Base-by-base conservation (phyloP, 1,140 invertebrate species). In the Ericerus pela region DNA sequence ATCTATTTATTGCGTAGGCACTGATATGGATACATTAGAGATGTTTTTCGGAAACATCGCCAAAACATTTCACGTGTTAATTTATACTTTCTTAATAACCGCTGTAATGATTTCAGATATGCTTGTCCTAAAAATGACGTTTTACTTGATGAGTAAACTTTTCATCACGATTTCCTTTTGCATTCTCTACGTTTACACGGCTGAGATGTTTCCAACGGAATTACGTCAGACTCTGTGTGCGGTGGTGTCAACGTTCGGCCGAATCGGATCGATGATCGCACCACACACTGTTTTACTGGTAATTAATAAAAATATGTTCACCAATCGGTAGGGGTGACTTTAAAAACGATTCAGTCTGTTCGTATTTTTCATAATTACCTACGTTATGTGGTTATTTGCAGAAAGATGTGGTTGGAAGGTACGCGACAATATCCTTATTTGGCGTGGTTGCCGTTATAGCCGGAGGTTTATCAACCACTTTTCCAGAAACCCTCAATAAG, bases 101-200 rank as follows among this genome's bases (percentile, higher is more conserved):
- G 16, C 31, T 10, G 28, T 22, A 14, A 36, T 28, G 6, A 8
- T 56, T 56, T 4, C 55, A 61, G 58, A 57, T 41, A 55, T 59
- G 52, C 24, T 20, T 12, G 14, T 57, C 26, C 0, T 57, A 2
- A 37, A 51, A 18, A 26, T 64, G 24, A 16, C 56, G 1, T 30
- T 82, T 5, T 85, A 80, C 64, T 72, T 89, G 55, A 63, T 78
- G 12, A 86, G 85, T 12, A 88, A 88, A 70, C 77, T 80, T 65
- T 76, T 78, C 26, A 82, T 82, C 53, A 79, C 81, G 12, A 74
- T 76, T 61, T 77, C 80, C 0, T 84, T 84, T 65, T 77, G 78
- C 59, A 75, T 79, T 14, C 67, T 81, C 8, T 84, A 83, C 67
- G 74, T 85, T 59, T 81, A 79, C 61, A 81, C 81, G 2, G 75